Evolutionary conservation across 2,888 invertebrate species (phyloP).

Genomic region (Pterobdella sp.): DNA sequence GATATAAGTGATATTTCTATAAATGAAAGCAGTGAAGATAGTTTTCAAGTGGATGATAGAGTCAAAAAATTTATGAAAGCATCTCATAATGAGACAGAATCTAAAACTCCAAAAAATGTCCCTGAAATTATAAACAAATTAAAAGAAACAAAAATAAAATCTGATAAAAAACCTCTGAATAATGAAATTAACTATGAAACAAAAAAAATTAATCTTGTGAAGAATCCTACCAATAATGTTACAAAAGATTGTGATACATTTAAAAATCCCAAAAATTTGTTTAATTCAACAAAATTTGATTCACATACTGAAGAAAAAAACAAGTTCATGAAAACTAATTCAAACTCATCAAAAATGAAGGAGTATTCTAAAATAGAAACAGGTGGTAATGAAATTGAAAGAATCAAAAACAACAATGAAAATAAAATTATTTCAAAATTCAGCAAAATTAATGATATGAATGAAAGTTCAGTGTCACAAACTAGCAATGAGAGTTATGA

Average conservation of each 20-base stretch:
- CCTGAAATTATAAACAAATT: background rate
- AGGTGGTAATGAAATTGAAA: background rate
- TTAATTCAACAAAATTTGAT: background rate
- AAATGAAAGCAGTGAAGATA: background rate
- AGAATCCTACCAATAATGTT: background rate
- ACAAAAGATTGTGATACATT: background rate
- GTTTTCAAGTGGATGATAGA: background rate
- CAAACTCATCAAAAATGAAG: background rate
- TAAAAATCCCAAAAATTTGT: too few species aligned
- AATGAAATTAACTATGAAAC: background rate
- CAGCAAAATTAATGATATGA: background rate
- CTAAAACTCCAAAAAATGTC: background rate
- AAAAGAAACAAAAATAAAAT: background rate
- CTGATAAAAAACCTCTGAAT: background rate
- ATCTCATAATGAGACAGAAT: background rate
- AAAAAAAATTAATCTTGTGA: background rate
- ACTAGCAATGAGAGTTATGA: background rate
- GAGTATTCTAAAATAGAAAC: background rate
- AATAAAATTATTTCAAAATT: background rate
- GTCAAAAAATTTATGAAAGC: conserved; percentile 22
- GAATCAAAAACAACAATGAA: background rate
- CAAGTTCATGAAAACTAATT: background rate
- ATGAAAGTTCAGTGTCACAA: background rate
- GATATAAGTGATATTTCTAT: conserved; percentile 22
- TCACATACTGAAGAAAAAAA: background rate